Percentiles rank a stretch among this genome's conserved stretches.
Evolutionary conservation across 2,797 vertebrate species (phyloP).

Genomic region (Syngnathus rostellatus): DNA sequence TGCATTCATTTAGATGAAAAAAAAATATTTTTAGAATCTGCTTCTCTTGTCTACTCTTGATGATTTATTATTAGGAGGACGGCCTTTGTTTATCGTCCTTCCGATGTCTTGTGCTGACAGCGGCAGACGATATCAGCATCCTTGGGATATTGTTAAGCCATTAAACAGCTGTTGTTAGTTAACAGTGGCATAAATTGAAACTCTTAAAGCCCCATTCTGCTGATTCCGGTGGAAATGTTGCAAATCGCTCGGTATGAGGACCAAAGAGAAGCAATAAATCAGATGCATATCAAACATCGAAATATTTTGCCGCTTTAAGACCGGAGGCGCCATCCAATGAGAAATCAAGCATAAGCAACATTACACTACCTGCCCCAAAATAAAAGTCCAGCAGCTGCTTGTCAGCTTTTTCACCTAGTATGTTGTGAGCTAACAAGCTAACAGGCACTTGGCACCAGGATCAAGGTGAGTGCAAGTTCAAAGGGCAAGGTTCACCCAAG

Average conservation of each 20-base stretch:
- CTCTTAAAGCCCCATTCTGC: not conserved
- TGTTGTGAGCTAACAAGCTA: conserved; percentile 28
- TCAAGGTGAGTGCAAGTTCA: conserved; percentile 58
- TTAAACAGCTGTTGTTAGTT: conserved; percentile 3
- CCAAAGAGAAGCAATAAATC: not conserved
- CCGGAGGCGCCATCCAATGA: too few relatives aligned
- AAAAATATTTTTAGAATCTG: conserved; percentile 7
- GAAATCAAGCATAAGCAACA: not conserved
- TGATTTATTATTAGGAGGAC: not conserved
- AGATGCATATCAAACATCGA: not conserved
- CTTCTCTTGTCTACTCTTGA: not conserved
- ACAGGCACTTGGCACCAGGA: conserved; percentile 34
- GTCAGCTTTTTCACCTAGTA: conserved; percentile 18
- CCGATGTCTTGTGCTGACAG: conserved; percentile 3
- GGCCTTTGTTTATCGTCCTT: not conserved
- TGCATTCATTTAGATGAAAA: conserved; percentile 8
- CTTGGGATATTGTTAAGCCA: not conserved
- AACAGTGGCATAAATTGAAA: not conserved
- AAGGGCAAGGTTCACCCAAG: conserved; percentile 60
- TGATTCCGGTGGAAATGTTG: not conserved
- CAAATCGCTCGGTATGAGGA: not conserved
- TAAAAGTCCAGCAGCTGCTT: conserved; percentile 17
- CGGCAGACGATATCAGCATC: not conserved
- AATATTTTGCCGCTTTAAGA: not conserved
- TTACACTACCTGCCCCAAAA: not conserved